Conservation (phyloP, 1,140 invertebrate genomes). For the Calosoma granatense region DNA sequence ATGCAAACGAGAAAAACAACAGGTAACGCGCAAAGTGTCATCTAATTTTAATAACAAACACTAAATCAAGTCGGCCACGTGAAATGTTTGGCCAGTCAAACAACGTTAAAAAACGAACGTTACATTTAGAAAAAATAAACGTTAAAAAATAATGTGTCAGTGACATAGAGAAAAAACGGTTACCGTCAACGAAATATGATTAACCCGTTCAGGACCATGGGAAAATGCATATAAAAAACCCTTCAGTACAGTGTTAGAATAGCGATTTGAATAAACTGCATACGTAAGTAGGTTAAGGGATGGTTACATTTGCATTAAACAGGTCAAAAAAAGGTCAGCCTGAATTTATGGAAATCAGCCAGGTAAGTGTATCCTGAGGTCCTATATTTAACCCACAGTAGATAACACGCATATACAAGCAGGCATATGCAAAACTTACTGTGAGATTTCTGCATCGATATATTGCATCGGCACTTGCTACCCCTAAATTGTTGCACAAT, state of each 20-base stretch:
- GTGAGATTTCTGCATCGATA: conserved; percentile 4
- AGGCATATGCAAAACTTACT: conserved; percentile 10
- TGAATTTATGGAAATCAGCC: conserved; percentile 25
- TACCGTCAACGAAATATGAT: conserved; percentile 11
- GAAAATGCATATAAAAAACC: conserved; percentile 24
- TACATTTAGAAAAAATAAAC: conserved; percentile 3
- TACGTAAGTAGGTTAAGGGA: conserved; percentile 22
- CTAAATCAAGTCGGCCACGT: neutral
- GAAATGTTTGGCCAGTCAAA: neutral
- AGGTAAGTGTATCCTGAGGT: conserved; percentile 11
- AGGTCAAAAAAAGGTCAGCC: conserved; percentile 24
- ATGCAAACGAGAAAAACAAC: conserved; percentile 1
- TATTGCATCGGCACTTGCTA: conserved; percentile 14
- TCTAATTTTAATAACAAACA: conserved; percentile 5
- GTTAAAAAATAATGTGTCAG: conserved; percentile 15
- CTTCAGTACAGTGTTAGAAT: conserved; percentile 21
- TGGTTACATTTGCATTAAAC: conserved; percentile 28
- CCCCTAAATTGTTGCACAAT: conserved; percentile 6
- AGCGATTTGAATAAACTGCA: conserved; percentile 28
- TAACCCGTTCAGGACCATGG: conserved; percentile 21
- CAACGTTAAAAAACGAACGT: neutral
- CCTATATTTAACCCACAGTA: conserved; percentile 16
- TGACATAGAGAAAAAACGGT: conserved; percentile 19
- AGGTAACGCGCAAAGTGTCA: neutral
- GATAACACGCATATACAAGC: conserved; percentile 15